These are phyloP conservation scores for Prosopocoilus inquinatus DNA, from an alignment of 2,888 invertebrate species.

Conservation along the genomic window DNA sequence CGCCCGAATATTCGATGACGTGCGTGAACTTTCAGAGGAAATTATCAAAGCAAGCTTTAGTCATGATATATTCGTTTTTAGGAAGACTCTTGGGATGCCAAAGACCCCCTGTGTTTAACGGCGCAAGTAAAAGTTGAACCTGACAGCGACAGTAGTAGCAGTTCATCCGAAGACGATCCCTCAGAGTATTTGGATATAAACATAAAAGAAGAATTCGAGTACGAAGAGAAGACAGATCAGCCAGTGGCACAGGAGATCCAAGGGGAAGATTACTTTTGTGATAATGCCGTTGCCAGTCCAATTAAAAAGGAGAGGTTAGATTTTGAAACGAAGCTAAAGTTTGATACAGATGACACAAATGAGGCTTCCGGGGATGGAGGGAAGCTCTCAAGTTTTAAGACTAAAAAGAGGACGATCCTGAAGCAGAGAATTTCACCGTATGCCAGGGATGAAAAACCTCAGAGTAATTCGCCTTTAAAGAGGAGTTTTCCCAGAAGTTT, in stretches of 20 bases:
- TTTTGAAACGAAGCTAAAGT: slow-evolving; percentile 15
- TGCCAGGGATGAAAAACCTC: neutral
- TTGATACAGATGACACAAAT: slow-evolving; percentile 13
- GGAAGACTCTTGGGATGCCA: slow-evolving; percentile 37
- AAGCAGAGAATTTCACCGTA: slow-evolving; percentile 20
- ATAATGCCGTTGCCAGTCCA: slow-evolving; percentile 10
- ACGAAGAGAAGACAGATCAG: neutral
- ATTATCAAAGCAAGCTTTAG: neutral
- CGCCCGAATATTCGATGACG: slow-evolving; percentile 43
- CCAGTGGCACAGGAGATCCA: slow-evolving; percentile 1
- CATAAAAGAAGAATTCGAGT: neutral
- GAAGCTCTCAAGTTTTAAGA: slow-evolving; percentile 7
- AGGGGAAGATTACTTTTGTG: neutral
- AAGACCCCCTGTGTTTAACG: neutral
- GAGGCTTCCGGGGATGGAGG: slow-evolving; percentile 2
- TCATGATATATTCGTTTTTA: slow-evolving; percentile 18
- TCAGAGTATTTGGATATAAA: neutral
- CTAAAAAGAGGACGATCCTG: slow-evolving; percentile 14
- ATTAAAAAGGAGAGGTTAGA: slow-evolving; percentile 18
- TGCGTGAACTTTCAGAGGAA: slow-evolving; percentile 30
- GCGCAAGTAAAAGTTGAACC: slow-evolving; percentile 20
- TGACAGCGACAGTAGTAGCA: slow-evolving; percentile 16
- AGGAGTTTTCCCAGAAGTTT: neutral
- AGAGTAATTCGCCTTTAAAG: slow-evolving; percentile 1
- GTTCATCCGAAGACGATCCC: slow-evolving; percentile 7